A percentile compares a stretch with the other conserved stretches of the same genome.
Evolutionary conservation across 2,113 vertebrate species (phyloP).

Genomic region (Cromileptes altivelis): DNA sequence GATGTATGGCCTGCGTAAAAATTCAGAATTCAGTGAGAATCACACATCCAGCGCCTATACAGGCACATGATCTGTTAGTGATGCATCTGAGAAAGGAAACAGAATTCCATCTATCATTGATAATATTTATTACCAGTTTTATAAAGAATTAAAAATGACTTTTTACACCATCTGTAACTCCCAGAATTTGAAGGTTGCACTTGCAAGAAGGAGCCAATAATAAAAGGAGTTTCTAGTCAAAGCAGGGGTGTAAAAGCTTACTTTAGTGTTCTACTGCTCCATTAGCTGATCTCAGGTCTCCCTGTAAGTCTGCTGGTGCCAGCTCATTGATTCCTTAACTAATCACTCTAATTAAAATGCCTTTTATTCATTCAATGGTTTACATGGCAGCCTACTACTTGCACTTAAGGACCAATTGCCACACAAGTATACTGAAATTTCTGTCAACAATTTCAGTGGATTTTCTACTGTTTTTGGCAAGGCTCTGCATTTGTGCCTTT

Average conservation of each 20-base stretch:
- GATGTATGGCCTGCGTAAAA: constrained; percentile 49
- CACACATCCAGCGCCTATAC: constrained; percentile 25
- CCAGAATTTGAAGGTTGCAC: constrained; percentile 34
- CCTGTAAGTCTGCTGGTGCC: constrained; percentile 71
- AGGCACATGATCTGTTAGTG: constrained; percentile 26
- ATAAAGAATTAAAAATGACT: not conserved
- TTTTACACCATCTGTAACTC: constrained; percentile 38
- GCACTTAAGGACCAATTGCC: constrained; percentile 68
- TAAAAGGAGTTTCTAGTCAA: constrained; percentile 46
- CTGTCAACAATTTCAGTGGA: constrained; percentile 32
- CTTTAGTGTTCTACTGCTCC: constrained; percentile 67
- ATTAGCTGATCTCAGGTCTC: constrained; percentile 75
- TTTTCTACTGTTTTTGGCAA: not conserved
- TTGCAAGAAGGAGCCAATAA: constrained; percentile 45
- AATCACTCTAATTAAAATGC: constrained; percentile 83
- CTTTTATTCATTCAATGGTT: constrained; percentile 78
- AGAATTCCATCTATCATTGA: constrained; percentile 3
- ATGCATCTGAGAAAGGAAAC: not conserved
- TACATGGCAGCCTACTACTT: constrained; percentile 68
- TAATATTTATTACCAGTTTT: constrained; percentile 5
- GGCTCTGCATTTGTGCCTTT: not conserved
- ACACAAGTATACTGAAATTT: constrained; percentile 56
- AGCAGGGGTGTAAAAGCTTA: constrained; percentile 49
- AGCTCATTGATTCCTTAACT: constrained; percentile 84
- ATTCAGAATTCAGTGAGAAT: constrained; percentile 46